Conservation (phyloP, 2,888 invertebrate species). For the Leuctra nigra region DNA sequence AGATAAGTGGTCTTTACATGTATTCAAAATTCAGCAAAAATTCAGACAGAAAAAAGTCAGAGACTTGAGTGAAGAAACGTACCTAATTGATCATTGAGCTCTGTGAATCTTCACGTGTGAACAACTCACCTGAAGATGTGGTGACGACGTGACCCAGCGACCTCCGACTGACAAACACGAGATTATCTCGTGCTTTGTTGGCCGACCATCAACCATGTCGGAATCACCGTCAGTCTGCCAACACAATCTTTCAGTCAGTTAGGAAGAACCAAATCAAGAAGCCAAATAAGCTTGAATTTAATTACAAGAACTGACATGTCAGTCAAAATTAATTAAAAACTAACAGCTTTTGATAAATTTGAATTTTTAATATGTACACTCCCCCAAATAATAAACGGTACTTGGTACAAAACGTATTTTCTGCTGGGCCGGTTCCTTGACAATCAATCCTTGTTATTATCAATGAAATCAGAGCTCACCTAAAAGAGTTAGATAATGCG, state of each 20-base stretch:
- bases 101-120: neutral
- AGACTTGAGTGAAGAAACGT: no score
- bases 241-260: no score
- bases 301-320: no score
- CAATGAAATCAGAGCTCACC: no score
- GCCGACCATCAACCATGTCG: no score
- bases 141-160: conserved; percentile 42
- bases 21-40: no score
- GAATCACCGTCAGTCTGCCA: no score
- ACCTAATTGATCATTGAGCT: neutral
- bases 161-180: conserved; percentile 42
- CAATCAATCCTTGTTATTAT: neutral
- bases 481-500: no score
- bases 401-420: neutral
- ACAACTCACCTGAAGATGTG: conserved; percentile 39
- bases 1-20: no score
- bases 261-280: no score
- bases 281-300: no score
- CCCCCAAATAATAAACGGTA: neutral
- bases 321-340: neutral
- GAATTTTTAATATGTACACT: neutral
- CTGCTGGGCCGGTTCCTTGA: neutral
- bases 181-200: conserved; percentile 42
- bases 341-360: neutral
- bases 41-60: no score